Conservation (phyloP, 2,888 invertebrate species). For the Bombyx huttoni region DNA sequence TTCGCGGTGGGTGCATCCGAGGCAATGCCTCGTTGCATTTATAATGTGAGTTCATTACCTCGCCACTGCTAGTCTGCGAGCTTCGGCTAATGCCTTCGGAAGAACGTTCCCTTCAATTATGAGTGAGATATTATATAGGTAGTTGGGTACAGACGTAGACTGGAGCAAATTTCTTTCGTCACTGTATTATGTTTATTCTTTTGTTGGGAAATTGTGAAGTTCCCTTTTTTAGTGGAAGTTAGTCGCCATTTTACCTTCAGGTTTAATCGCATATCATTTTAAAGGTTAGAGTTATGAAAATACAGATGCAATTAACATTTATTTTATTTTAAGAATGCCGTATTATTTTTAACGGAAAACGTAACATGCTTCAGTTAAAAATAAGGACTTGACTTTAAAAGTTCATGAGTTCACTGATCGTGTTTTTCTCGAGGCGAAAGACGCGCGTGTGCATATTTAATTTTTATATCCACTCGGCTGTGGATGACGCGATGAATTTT, state of each 20-base stretch:
- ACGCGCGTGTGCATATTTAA: constrained; percentile 63
- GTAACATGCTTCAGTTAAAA: constrained; percentile 14
- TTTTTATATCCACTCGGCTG: constrained; percentile 50
- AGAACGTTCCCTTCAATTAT: constrained; percentile 66
- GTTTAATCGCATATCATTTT: too few relatives aligned
- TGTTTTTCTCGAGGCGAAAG: constrained; percentile 57
- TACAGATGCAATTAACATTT: too few relatives aligned
- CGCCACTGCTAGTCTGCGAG: constrained; percentile 41
- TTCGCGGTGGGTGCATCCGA: constrained; percentile 41
- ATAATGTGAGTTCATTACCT: constrained; percentile 70
- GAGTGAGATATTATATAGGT: constrained; percentile 58
- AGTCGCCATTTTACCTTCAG: too few relatives aligned
- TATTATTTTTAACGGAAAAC: constrained; percentile 5
- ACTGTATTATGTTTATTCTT: too few relatives aligned
- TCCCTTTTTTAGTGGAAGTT: too few relatives aligned
- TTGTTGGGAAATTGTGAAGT: too few relatives aligned
- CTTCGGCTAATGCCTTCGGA: constrained; percentile 57
- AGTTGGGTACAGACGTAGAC: constrained; percentile 26
- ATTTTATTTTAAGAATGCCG: too few relatives aligned
- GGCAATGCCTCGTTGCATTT: constrained; percentile 68
- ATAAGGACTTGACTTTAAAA: constrained; percentile 30
- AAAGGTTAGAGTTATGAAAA: too few relatives aligned
- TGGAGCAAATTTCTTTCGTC: not conserved
- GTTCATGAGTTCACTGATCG: constrained; percentile 36
- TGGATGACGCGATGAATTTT: constrained; percentile 62